These are phyloP conservation scores for Temnothorax nylanderi DNA, from an alignment of 1,140 invertebrate species.

Conservation along the genomic window DNA sequence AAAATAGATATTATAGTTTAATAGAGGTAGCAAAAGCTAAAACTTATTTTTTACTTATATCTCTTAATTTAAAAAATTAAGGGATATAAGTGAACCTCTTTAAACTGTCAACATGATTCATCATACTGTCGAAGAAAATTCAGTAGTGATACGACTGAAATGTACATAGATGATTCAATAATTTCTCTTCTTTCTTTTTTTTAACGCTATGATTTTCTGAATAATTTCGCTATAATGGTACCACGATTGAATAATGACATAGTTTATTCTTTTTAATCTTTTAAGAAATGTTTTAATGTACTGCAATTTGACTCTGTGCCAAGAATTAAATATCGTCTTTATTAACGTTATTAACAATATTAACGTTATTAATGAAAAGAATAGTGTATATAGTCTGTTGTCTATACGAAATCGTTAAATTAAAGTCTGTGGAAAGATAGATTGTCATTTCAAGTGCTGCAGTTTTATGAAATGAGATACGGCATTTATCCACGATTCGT, in stretches of 20 bases:
- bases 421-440: background rate
- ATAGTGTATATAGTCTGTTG: background rate
- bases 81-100: background rate
- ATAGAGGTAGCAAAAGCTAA: background rate
- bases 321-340: background rate
- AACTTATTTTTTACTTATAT: background rate
- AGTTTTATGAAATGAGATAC: background rate
- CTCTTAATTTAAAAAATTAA: background rate
- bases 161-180: background rate
- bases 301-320: background rate
- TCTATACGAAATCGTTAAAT: background rate
- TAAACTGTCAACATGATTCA: background rate
- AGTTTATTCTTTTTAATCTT: background rate
- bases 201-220: background rate
- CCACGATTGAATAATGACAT: background rate
- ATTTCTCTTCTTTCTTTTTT: background rate
- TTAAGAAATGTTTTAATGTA: background rate
- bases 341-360: background rate
- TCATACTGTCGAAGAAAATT: background rate
- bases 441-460: background rate
- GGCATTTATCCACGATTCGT: background rate
- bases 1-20: background rate
- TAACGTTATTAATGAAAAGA: background rate
- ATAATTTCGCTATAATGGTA: background rate
- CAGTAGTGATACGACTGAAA: background rate